phyloP scores from a whole-genome alignment of 1,140 invertebrate species.

The Saccostrea cuccullata region DNA sequence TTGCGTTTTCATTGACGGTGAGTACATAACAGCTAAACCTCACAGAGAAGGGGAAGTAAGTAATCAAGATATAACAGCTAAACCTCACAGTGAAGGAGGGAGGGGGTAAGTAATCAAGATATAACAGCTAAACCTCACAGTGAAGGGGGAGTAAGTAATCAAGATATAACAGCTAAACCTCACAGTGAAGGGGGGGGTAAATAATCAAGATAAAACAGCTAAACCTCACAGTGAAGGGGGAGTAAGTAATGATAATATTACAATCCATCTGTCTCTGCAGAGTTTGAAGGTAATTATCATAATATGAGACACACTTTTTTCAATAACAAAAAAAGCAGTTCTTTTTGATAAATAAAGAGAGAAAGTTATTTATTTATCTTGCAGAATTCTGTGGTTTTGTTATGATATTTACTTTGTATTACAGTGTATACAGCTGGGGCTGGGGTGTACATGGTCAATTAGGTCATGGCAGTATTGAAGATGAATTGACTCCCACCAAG shows the following conservation, averaged over 20 bases:
- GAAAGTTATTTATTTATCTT: background rate
- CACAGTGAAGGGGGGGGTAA: too few relatives aligned
- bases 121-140: too few relatives aligned
- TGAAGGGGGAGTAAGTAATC: too few relatives aligned
- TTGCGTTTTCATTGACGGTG: too few relatives aligned
- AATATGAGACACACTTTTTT: too few relatives aligned
- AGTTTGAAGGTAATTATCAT: too few relatives aligned
- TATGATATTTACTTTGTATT: background rate
- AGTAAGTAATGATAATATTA: too few relatives aligned
- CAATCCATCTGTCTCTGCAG: too few relatives aligned
- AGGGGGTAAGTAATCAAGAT: too few relatives aligned
- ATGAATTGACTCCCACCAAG: constrained; percentile 82
- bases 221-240: background rate
- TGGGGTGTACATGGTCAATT: constrained; percentile 93
- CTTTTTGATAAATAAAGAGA: background rate
- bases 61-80: background rate
- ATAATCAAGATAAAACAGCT: background rate
- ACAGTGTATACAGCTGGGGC: constrained; percentile 80
- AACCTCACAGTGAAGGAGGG: too few relatives aligned
- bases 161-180: too few relatives aligned
- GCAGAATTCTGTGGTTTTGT: background rate
- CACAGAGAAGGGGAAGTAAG: background rate
- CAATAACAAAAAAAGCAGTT: too few relatives aligned
- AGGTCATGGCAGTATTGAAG: constrained; percentile 86
- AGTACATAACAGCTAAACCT: background rate